A percentile compares a stretch with the other conserved stretches of the same genome.
Evolutionary conservation across 2,888 invertebrate genomes (phyloP).

Genomic region (Galerucella nymphaeae): DNA sequence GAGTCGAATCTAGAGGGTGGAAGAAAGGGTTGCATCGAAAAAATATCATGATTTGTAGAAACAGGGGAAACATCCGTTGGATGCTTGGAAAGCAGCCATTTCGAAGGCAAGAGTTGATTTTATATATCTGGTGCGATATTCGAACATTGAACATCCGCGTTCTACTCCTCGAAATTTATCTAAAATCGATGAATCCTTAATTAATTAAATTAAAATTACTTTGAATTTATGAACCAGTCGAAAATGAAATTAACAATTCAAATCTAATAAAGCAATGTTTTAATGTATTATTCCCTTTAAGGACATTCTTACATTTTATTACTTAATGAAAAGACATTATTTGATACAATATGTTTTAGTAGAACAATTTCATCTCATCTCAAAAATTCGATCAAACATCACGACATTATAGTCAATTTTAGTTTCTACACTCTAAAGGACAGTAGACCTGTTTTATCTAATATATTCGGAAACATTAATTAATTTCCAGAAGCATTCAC

Average conservation of each 20-base stretch:
- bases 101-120: conserved; percentile 51
- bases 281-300: neutral
- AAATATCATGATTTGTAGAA: conserved; percentile 62
- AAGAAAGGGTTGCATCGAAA: conserved; percentile 58
- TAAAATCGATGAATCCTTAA: conserved; percentile 50
- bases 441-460: too few species aligned
- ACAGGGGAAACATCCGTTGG: conserved; percentile 55
- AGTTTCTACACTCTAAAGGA: too few species aligned
- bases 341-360: too few species aligned
- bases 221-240: conserved; percentile 45
- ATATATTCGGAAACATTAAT: neutral
- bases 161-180: conserved; percentile 47
- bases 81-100: conserved; percentile 37
- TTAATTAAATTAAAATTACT: conserved; percentile 50
- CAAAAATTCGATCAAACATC: too few species aligned
- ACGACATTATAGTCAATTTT: too few species aligned
- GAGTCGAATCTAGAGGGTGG: conserved; percentile 46
- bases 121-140: conserved; percentile 49
- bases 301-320: neutral
- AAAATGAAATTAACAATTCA: conserved; percentile 20
- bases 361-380: too few species aligned
- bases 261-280: neutral
- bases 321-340: neutral
- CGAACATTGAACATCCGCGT: conserved; percentile 50
- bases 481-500: neutral